These are phyloP conservation scores for Hyposmocoma kahamanoa DNA, from an alignment of 1,140 invertebrate species.

Conservation along the genomic window DNA sequence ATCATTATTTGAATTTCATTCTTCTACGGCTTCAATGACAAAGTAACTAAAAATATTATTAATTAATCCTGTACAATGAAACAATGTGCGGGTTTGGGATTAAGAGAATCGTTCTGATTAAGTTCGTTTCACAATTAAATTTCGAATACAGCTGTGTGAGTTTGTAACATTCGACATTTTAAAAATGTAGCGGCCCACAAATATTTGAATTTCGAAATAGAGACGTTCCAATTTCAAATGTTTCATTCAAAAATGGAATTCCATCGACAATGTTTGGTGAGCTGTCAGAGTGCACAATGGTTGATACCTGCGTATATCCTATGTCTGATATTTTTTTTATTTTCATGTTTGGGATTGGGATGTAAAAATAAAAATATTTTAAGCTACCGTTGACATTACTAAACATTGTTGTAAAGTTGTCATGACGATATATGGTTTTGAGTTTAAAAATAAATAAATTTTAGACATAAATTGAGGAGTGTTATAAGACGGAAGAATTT, in stretches of 20 bases:
- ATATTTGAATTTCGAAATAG: slow-evolving; percentile 30
- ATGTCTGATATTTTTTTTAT: slow-evolving; percentile 24
- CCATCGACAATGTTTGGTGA: slow-evolving; percentile 31
- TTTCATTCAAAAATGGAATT: slow-evolving; percentile 19
- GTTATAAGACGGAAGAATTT: no score
- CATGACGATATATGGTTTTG: background rate
- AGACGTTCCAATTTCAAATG: slow-evolving; percentile 36
- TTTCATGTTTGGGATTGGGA: slow-evolving; percentile 12
- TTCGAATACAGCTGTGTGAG: no score
- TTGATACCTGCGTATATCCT: slow-evolving; percentile 16
- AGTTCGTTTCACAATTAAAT: no score
- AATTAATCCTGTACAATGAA: no score
- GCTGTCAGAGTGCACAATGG: slow-evolving; percentile 35
- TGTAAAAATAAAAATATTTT: slow-evolving; percentile 13
- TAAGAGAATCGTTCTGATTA: no score
- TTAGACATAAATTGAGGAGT: no score
- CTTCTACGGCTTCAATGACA: no score
- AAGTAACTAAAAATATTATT: no score
- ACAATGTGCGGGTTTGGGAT: no score
- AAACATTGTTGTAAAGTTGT: background rate
- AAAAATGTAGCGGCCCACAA: no score
- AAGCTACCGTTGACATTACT: slow-evolving; percentile 9
- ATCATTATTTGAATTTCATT: no score
- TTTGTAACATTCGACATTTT: background rate
- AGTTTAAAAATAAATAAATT: background rate